Evolutionary conservation across 2,797 vertebrate species (phyloP), one percentile per base, ranked within the genome.

Genomic region (Crax fasciolata): DNA sequence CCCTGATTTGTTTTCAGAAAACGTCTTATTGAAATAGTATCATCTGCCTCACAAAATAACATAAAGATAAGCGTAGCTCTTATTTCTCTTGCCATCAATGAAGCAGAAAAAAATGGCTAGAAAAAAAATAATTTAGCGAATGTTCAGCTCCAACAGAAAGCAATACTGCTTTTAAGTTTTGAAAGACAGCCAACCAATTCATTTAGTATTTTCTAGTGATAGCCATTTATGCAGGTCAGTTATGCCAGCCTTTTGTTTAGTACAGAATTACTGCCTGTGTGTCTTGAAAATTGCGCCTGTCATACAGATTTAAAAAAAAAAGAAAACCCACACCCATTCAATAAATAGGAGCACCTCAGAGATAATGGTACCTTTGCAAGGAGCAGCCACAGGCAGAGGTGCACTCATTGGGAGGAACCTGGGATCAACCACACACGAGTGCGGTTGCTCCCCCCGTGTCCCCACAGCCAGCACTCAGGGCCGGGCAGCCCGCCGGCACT

Each of bases 101-200:
- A 85, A 90, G 71, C 19, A 61, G 49, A 10, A 67, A 65, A 35
- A 83, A 81, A 63, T 4, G 10, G 39, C 27, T 27, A 5, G 11
- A 21, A 41, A 18, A n/a, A 20, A 23, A 20, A 27, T 23, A 7
- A 68, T 58, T 87, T n/a, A 55, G 32, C 27, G 58, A 76, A 23
- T 32, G 25, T 54, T 74, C 62, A 71, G 65, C 62, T 95, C 65
- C 52, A 86, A 28, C 0, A 58, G 43, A 81, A 93, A 72, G 66
- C 67, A 78, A 13, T 28, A 30, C 6, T 68, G 59, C 78, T 89
- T 91, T 94, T 77, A 94, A 80, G 41, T 75, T 93, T 76, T 81
- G 91, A 92, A 90, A 93, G 82, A 67, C 92, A 92, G 93, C 74
- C 82, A 96, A 78, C 20, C 18, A 6, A 73, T 63, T 93, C 63